Base-by-base conservation (phyloP, 2,113 vertebrate species). In the Pangasianodon gigas region DNA sequence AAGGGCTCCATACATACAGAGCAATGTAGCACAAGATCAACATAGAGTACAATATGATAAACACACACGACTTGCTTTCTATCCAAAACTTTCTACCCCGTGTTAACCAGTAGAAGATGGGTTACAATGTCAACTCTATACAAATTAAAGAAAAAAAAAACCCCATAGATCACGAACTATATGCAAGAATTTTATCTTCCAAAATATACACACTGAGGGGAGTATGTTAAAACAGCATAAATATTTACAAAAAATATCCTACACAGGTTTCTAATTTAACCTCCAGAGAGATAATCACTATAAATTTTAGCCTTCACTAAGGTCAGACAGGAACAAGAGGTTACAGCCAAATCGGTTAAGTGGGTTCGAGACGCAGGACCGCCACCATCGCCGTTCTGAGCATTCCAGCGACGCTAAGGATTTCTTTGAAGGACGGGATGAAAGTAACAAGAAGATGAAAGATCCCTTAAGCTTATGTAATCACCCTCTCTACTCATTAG, bases 401-500 rank as follows among this genome's bases (percentile, higher is more conserved):
- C 77, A 62, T 93, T 94, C 94, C 93, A 90, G 90, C 91, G 92
- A 94, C 92, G 92, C 93, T 92, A 89, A 88, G 88, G 85, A 85
- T 89, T 89, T 92, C 92, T 93, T 93, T 90, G 92, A 93, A 87
- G 92, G 92, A 71, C 8, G 91, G 84, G 91, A 92, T 90, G 91
- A 93, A 91, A 93, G 93, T 89, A 87, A 92, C 90, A 79, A 89
- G 60, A 44, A 91, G 93, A 94, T 93, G 93, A 94, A 91, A 94
- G 92, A 95, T 93, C 85, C 74, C 93, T 90, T 94, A 69, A 91
- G 93, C 93, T 94, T 93, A 93, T 93, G 93, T 94, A 94, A 93
- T 94, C 91, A 94, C 94, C 93, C 88, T 87, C 92, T 13, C 75
- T 91, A 81, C 89, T 91, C 90, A 88, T 83, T 92, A 88, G 79